Base-by-base conservation (phyloP, 2,888 invertebrate genomes). In the Anarsia innoxiella region DNA sequence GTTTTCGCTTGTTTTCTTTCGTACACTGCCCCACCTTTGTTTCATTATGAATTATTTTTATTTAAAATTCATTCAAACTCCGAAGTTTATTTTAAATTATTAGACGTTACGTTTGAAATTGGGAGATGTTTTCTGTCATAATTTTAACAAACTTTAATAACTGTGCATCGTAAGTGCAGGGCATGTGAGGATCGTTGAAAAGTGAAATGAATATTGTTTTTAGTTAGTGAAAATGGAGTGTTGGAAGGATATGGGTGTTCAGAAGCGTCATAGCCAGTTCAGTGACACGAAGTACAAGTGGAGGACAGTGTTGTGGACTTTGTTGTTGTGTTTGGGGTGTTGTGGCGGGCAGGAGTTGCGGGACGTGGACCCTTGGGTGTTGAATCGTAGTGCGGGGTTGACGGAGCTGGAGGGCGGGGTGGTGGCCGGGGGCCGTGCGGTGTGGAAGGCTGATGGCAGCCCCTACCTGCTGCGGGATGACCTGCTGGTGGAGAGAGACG, bases 391-490 rank as follows among this genome's bases (percentile, higher is more conserved):
- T 29, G 54, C 66, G 40, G 76, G 71, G 35, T 58, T 84, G 43
- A 88, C 88, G n/a, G 90, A 91, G 60, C 68, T 90, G 56, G 72
- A 87, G 13, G 91, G 90, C 8, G 92, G 92, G 8, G 84, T 84
- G 9, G 74, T 92, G 32, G 75, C 86, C 11, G 86, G 88, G 13
- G 89, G 90, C 12, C 84, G 85, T 40, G 79, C 87, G 25, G 62
- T 87, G 37, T 86, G 86, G 83, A 78, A 70, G 46, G 61, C 88
- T 44, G 83, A 84, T 37, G 87, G 83, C 52, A 93, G 93, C 59
- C 95, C 95, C 13, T 95, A 92, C 64, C 77, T 92, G 55, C 83
- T 94, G 13, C 86, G 92, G 44, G 92, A 93, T 62, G 94, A 96
- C 76, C 84, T 96, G 40, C 86, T 93, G 53, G 87, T 97, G 35